A percentile compares a stretch with the other conserved stretches of the same genome.
Evolutionary conservation across 2,113 vertebrate species (phyloP).

Genomic region (Pseudorasbora parva): DNA sequence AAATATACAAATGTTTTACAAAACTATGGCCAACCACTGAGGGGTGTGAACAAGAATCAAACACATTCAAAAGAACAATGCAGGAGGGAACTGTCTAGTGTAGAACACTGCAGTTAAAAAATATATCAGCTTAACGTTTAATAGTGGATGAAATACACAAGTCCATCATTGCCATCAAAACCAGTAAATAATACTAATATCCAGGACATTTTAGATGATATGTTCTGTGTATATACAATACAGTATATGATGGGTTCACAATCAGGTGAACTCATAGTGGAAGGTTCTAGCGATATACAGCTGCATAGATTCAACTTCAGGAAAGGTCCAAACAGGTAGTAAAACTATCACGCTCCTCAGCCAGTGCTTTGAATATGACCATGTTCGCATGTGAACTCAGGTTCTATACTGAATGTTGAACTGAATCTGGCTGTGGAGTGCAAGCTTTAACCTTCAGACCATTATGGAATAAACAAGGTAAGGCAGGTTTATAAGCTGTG

Average conservation of each 20-base stretch:
- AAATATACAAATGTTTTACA: conserved; percentile 68
- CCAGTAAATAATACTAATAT: conserved; percentile 17
- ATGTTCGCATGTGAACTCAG: background rate
- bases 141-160: conserved; percentile 28
- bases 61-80: conserved; percentile 46
- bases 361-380: background rate
- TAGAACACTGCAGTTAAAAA: background rate
- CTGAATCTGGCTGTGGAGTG: conserved; percentile 12
- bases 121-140: conserved; percentile 8
- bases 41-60: conserved; percentile 43
- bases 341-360: background rate
- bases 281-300: conserved; percentile 55
- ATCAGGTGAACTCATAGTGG: conserved; percentile 10
- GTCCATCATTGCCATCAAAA: conserved; percentile 39
- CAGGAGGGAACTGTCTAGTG: background rate
- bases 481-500: conserved; percentile 48
- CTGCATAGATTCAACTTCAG: conserved; percentile 69
- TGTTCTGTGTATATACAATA: conserved; percentile 15
- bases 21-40: conserved; percentile 63
- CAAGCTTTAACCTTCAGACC: conserved; percentile 10
- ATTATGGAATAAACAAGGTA: conserved; percentile 33
- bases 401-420: background rate
- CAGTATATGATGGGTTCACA: conserved; percentile 17
- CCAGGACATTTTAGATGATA: conserved; percentile 17
- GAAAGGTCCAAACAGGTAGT: conserved; percentile 13